Conservation (phyloP, 2,113 vertebrate genomes). For the Chloebia gouldiae region DNA sequence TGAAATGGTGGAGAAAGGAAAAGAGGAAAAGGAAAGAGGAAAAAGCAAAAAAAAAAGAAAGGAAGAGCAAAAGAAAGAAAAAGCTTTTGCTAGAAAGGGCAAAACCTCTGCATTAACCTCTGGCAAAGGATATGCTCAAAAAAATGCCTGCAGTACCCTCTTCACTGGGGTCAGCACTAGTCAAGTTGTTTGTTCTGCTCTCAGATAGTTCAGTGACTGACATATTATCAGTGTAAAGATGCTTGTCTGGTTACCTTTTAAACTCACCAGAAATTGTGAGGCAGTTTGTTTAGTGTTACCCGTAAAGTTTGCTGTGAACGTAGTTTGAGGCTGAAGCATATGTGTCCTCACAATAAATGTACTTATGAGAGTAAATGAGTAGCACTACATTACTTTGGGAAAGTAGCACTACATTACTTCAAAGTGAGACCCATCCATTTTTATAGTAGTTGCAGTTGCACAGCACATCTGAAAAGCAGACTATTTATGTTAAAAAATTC, state of each 20-base stretch:
- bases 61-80: background rate
- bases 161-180: background rate
- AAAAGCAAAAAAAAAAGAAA: background rate
- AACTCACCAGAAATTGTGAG: background rate
- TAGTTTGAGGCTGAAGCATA: background rate
- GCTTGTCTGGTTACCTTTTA: background rate
- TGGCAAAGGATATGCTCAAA: background rate
- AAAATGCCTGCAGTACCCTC: background rate
- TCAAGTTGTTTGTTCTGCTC: background rate
- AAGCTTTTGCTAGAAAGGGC: background rate
- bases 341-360: background rate
- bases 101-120: background rate
- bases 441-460: background rate
- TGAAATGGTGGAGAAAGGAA: background rate
- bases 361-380: background rate
- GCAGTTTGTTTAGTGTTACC: background rate
- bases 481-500: background rate
- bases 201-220: background rate
- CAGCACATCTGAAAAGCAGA: background rate
- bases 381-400: background rate
- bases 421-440: background rate
- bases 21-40: background rate
- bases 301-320: background rate
- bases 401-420: background rate
- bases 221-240: background rate